Conservation (phyloP, 64 coral and sea anemone species). For the Montipora capricornis region DNA sequence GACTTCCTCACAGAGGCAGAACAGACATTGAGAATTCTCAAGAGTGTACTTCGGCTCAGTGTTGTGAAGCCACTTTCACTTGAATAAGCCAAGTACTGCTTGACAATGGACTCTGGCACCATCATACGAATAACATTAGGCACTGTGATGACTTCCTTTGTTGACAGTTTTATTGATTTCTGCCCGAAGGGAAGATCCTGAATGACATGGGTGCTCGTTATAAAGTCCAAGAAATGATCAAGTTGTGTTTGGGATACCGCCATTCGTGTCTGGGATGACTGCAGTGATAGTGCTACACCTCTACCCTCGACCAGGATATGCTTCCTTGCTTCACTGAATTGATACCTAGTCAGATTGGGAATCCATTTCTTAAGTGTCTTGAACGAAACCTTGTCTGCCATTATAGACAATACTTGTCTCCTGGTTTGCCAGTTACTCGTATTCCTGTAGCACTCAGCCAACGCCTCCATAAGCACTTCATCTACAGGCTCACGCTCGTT, state of each 20-base stretch:
- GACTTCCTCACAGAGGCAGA: too few relatives aligned
- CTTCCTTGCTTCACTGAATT: constrained; percentile 39
- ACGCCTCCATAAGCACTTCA: too few relatives aligned
- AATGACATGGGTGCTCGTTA: constrained; percentile 70
- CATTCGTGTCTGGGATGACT: constrained; percentile 42
- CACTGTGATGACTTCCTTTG: constrained; percentile 44
- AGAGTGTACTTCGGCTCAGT: too few relatives aligned
- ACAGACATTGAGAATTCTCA: too few relatives aligned
- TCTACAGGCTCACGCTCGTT: too few relatives aligned
- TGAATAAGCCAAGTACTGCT: too few relatives aligned
- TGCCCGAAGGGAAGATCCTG: constrained; percentile 69
- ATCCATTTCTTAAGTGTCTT: constrained; percentile 29
- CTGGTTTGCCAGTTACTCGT: too few relatives aligned
- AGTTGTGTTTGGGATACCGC: constrained; percentile 66
- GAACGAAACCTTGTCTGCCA: constrained; percentile 66
- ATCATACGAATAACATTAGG: too few relatives aligned
- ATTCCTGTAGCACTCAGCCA: too few relatives aligned
- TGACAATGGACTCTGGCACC: too few relatives aligned
- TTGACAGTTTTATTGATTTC: constrained; percentile 70
- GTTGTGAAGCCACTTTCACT: too few relatives aligned
- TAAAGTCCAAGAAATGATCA: constrained; percentile 79
- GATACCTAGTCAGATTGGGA: constrained; percentile 33
- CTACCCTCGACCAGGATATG: constrained; percentile 54
- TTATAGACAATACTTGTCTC: background rate
- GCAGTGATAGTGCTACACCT: constrained; percentile 54